Percentiles rank a stretch among this genome's conserved stretches.
These are phyloP conservation scores for Megalonaias nervosa DNA, from an alignment of 1,140 invertebrate species.

Conservation along the genomic window DNA sequence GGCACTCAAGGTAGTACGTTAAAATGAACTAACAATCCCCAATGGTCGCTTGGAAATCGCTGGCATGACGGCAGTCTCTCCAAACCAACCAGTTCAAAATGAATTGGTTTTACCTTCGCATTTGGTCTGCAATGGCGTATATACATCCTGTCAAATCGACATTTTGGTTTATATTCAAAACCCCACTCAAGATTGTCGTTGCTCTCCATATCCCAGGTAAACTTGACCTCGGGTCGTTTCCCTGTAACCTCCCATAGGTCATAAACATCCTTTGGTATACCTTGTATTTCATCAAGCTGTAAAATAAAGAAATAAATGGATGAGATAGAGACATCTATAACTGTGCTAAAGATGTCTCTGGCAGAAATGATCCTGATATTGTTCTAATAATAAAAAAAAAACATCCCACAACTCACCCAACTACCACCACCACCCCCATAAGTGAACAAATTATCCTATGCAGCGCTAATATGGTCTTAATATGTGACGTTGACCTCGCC, in stretches of 20 bases:
- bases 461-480: too few species aligned
- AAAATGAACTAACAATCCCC: constrained; percentile 75
- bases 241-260: constrained; percentile 77
- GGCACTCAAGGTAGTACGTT: constrained; percentile 49
- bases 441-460: too few species aligned
- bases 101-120: constrained; percentile 67
- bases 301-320: constrained; percentile 33
- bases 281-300: constrained; percentile 70
- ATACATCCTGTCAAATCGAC: constrained; percentile 77
- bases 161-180: constrained; percentile 70
- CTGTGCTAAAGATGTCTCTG: background rate
- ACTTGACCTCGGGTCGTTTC: constrained; percentile 73
- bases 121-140: constrained; percentile 61
- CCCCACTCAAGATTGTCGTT: constrained; percentile 73
- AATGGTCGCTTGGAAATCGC: constrained; percentile 78
- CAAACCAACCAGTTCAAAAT: constrained; percentile 77
- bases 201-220: constrained; percentile 76
- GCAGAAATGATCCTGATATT: too few species aligned
- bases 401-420: too few species aligned
- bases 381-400: too few species aligned
- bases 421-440: too few species aligned
- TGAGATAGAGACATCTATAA: background rate
- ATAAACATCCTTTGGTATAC: constrained; percentile 70
- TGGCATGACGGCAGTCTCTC: constrained; percentile 74
- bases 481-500: too few species aligned